These are phyloP conservation scores for Sycobia sp. DNA, from an alignment of 1,140 invertebrate species.

Conservation along the genomic window DNA sequence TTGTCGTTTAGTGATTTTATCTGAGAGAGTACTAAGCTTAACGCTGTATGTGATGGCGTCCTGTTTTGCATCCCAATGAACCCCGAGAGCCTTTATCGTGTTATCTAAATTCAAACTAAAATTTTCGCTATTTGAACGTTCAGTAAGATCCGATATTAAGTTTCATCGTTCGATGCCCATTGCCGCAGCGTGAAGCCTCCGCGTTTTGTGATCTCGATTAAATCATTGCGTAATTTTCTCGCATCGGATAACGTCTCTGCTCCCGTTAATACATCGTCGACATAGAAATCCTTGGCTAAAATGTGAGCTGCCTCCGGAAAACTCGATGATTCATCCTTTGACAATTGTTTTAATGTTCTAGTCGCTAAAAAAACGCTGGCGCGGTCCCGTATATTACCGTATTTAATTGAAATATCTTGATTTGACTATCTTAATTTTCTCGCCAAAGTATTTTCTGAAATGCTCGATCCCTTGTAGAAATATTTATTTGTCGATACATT, in stretches of 20 bases:
- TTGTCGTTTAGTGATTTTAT: conserved; percentile 48
- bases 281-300: background rate
- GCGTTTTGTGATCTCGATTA: background rate
- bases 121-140: background rate
- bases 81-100: background rate
- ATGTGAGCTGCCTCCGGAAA: background rate
- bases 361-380: background rate
- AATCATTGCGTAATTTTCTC: background rate
- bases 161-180: background rate
- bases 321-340: background rate
- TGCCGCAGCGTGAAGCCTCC: background rate
- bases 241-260: background rate
- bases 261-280: background rate
- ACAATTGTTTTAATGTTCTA: background rate
- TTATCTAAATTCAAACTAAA: background rate
- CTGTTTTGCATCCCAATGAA: background rate
- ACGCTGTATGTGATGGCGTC: background rate
- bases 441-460: background rate
- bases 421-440: no score
- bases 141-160: background rate
- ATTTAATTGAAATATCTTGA: no score
- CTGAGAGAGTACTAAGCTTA: background rate
- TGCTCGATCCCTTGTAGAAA: conserved; percentile 17
- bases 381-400: background rate
- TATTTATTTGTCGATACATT: conserved; percentile 50